Evolutionary conservation across 2,888 invertebrate genomes (phyloP).

Genomic region (Euclidia mi): DNA sequence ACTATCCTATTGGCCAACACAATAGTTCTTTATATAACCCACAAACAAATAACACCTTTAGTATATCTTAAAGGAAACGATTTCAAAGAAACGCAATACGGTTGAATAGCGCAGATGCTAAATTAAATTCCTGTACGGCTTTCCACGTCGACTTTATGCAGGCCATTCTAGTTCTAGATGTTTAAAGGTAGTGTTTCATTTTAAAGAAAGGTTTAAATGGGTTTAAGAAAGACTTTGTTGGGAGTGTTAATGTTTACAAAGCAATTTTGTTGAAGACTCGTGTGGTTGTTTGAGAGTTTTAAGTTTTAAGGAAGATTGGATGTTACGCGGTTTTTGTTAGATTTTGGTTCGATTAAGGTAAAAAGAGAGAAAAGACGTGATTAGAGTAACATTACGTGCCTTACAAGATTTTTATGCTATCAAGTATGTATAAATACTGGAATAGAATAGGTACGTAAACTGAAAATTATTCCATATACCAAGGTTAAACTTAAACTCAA

Average conservation of each 20-base stretch:
- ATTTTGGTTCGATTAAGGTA: too few relatives aligned
- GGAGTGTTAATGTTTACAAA: background rate
- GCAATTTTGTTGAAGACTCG: background rate
- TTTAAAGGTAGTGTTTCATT: background rate
- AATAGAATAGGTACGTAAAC: too few relatives aligned
- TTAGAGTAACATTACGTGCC: too few relatives aligned
- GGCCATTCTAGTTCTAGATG: constrained; percentile 2
- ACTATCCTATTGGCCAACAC: too few relatives aligned
- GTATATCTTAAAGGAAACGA: constrained; percentile 1
- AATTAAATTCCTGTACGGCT: constrained; percentile 18
- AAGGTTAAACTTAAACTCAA: too few relatives aligned
- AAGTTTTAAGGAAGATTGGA: too few relatives aligned
- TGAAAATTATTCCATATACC: too few relatives aligned
- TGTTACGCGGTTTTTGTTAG: too few relatives aligned
- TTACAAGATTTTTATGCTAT: too few relatives aligned
- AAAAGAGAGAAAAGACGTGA: too few relatives aligned
- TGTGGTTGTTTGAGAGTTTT: background rate
- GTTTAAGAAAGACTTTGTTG: constrained; percentile 1
- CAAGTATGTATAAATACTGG: too few relatives aligned
- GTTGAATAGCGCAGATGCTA: background rate
- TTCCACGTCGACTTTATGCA: background rate
- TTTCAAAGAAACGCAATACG: constrained; percentile 7
- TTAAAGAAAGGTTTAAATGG: background rate
- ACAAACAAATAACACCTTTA: background rate
- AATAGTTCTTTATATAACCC: too few relatives aligned